Conservation (phyloP, 2,113 vertebrate species). For the Daphoenositta chrysoptera region DNA sequence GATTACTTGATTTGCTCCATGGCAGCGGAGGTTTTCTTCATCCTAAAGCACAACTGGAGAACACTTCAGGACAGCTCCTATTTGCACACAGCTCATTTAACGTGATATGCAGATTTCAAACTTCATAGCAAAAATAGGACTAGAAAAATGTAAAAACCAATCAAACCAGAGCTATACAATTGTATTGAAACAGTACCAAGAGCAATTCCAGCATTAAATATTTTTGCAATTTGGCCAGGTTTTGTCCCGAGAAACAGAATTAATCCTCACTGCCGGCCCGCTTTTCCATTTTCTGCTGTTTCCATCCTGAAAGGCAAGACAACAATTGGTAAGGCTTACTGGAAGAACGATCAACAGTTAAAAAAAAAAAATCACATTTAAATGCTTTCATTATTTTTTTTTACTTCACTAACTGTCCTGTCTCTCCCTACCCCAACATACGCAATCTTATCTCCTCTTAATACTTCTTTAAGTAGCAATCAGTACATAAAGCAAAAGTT, state of each 20-base stretch:
- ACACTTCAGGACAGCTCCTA: slow-evolving; percentile 37
- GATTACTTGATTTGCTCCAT: not conserved
- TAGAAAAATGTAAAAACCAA: slow-evolving; percentile 72
- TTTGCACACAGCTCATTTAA: slow-evolving; percentile 47
- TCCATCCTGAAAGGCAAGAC: slow-evolving; percentile 83
- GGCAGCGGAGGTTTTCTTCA: slow-evolving; percentile 21
- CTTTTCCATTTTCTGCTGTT: slow-evolving; percentile 90
- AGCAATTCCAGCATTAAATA: slow-evolving; percentile 61
- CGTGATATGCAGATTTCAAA: slow-evolving; percentile 20
- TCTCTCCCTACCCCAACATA: not conserved
- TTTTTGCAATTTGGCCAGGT: slow-evolving; percentile 18
- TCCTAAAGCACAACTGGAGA: slow-evolving; percentile 32
- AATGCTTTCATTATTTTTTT: not conserved
- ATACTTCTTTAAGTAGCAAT: not conserved
- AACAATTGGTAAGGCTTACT: not conserved
- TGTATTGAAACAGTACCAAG: slow-evolving; percentile 61
- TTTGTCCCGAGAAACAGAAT: not conserved
- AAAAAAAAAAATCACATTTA: not conserved
- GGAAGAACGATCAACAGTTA: not conserved
- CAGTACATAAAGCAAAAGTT: not conserved
- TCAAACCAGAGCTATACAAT: slow-evolving; percentile 63
- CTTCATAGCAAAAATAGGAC: slow-evolving; percentile 71
- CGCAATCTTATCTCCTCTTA: not conserved
- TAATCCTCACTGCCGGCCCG: slow-evolving; percentile 82
- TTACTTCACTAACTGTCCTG: not conserved